These are phyloP conservation scores for Oryzias curvinotus DNA, from an alignment of 2,113 vertebrate genomes.

Conservation along the genomic window DNA sequence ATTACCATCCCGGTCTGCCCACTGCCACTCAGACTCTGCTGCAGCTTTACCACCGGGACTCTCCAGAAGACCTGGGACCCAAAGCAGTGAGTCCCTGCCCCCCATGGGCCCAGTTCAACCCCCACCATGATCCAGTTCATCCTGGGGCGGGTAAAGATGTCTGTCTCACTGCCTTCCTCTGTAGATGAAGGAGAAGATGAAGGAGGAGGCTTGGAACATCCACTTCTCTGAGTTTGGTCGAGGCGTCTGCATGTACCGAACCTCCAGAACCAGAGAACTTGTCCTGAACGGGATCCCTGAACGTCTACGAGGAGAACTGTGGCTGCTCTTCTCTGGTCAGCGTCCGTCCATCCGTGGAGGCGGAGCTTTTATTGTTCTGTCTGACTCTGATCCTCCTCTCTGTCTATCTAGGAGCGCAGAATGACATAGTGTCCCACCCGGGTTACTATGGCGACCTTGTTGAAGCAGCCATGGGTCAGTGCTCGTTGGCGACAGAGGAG, in stretches of 20 bases:
- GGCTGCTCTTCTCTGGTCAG: conserved; percentile 89
- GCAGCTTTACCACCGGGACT: conserved; percentile 84
- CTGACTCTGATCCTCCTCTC: not conserved
- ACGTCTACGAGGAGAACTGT: conserved; percentile 89
- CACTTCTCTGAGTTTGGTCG: conserved; percentile 97
- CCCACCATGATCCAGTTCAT: not conserved
- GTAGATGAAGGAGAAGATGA: conserved; percentile 96
- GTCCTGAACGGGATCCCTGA: conserved; percentile 94
- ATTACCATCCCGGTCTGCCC: conserved; percentile 78
- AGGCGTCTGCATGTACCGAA: conserved; percentile 97
- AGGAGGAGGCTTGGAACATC: conserved; percentile 95
- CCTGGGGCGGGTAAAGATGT: not conserved
- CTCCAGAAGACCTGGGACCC: conserved; percentile 80
- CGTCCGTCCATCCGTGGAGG: not conserved
- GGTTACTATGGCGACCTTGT: conserved; percentile 92
- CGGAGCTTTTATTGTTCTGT: not conserved
- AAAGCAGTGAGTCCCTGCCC: conserved; percentile 80
- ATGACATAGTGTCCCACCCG: conserved; percentile 91
- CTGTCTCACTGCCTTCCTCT: too few species aligned
- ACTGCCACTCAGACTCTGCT: conserved; percentile 89
- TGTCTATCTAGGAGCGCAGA: conserved; percentile 84
- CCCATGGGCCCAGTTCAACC: not conserved
- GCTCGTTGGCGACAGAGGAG: conserved; percentile 92
- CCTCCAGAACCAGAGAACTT: conserved; percentile 87
- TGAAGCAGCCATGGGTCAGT: conserved; percentile 86